Percentiles rank a stretch among this genome's conserved stretches.
These are phyloP conservation scores for Clinocottus analis DNA, from an alignment of 2,113 vertebrate genomes.

Conservation along the genomic window DNA sequence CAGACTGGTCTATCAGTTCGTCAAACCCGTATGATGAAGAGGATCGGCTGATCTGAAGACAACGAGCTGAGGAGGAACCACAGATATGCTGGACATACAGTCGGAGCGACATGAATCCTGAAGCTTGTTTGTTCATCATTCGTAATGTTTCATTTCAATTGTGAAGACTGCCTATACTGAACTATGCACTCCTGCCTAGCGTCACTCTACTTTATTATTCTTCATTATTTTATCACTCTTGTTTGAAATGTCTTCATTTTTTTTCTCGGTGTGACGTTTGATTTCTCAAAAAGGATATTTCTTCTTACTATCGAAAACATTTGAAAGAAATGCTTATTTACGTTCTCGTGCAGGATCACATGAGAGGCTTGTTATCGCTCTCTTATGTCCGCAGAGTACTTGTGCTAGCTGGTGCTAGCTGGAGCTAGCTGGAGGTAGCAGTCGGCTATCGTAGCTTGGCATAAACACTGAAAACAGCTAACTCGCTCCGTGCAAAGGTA, in stretches of 20 bases:
- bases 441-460: background rate
- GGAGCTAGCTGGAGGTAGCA: background rate
- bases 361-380: background rate
- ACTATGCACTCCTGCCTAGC: conserved; percentile 69
- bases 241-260: background rate
- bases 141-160: conserved; percentile 33
- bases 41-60: background rate
- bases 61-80: conserved; percentile 19
- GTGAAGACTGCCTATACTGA: conserved; percentile 69
- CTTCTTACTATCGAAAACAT: background rate
- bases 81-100: conserved; percentile 66
- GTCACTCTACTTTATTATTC: conserved; percentile 11
- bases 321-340: background rate
- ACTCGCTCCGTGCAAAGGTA: background rate
- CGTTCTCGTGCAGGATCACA: background rate
- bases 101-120: conserved; percentile 23
- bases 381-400: background rate
- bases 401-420: background rate
- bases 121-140: background rate
- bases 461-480: background rate
- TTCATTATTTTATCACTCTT: conserved; percentile 8
- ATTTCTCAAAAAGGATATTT: conserved; percentile 1
- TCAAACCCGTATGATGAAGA: conserved; percentile 87
- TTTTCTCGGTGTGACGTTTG: background rate
- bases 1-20: conserved; percentile 96